Evolutionary conservation across 1,140 invertebrate species (phyloP).

Genomic region (Brachionus angularis): DNA sequence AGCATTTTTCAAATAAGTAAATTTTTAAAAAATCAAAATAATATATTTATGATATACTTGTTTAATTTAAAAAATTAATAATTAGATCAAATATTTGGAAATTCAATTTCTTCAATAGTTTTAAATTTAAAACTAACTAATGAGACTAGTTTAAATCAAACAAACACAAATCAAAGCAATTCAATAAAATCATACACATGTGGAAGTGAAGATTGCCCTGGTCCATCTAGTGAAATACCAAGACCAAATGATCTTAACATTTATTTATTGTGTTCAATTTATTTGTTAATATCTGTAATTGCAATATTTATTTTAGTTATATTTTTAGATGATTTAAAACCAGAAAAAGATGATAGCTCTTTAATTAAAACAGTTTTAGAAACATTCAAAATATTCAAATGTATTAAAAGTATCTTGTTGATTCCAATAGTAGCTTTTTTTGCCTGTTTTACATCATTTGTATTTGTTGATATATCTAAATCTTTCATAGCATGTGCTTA

Average conservation of each 20-base stretch:
- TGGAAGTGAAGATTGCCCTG: constrained; percentile 15
- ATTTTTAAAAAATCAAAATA: too few relatives aligned
- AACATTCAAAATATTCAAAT: constrained; percentile 4
- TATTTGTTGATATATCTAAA: constrained; percentile 3
- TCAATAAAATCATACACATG: background rate
- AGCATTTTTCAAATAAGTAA: constrained; percentile 41
- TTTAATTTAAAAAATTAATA: background rate
- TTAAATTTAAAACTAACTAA: background rate
- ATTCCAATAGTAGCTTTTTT: constrained; percentile 11
- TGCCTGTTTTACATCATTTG: background rate
- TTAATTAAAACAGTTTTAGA: too few relatives aligned
- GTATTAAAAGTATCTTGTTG: background rate
- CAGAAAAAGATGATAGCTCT: constrained; percentile 18
- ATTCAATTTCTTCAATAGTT: constrained; percentile 23
- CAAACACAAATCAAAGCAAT: background rate
- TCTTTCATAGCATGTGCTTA: constrained; percentile 35
- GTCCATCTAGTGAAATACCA: background rate
- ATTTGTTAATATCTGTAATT: background rate
- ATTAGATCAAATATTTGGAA: constrained; percentile 38
- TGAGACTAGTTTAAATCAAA: background rate
- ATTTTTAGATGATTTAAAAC: constrained; percentile 5
- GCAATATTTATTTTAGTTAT: background rate
- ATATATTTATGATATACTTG: background rate
- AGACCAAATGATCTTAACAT: background rate
- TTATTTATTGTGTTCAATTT: constrained; percentile 23